Percentiles rank a stretch among this genome's conserved stretches.
These are phyloP conservation scores for Triplophysa yarkandensis DNA, from an alignment of 2,797 vertebrate genomes.

Conservation along the genomic window DNA sequence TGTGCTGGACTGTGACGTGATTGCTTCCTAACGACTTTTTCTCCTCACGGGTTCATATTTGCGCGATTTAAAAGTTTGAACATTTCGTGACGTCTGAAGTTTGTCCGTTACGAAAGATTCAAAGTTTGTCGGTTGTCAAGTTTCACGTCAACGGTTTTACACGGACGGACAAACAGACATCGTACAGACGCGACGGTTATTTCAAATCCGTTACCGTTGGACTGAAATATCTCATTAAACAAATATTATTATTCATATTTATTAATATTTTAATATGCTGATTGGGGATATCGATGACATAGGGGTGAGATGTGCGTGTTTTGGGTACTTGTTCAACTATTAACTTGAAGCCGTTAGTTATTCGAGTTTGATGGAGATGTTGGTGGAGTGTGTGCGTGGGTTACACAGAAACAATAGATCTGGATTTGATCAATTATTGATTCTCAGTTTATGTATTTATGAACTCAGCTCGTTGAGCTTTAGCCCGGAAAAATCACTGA, in stretches of 20 bases:
- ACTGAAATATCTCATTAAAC: too few relatives aligned
- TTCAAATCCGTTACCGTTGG: too few relatives aligned
- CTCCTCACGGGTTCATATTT: background rate
- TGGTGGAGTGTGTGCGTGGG: conserved; percentile 4
- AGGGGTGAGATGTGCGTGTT: too few relatives aligned
- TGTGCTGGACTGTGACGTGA: conserved; percentile 57
- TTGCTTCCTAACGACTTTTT: conserved; percentile 35
- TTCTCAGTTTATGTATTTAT: conserved; percentile 45
- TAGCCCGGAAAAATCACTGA: conserved; percentile 30
- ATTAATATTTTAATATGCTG: too few relatives aligned
- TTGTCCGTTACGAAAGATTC: too few relatives aligned
- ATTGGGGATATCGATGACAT: too few relatives aligned
- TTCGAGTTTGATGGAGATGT: background rate
- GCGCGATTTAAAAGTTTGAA: too few relatives aligned
- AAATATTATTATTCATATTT: too few relatives aligned
- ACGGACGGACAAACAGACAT: too few relatives aligned
- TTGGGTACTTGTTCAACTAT: conserved; percentile 31
- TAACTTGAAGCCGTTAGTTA: conserved; percentile 4
- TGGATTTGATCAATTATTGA: conserved; percentile 48
- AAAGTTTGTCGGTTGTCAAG: conserved; percentile 1
- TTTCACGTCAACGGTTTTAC: too few relatives aligned
- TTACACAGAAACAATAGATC: conserved; percentile 46
- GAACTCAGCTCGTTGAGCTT: conserved; percentile 34
- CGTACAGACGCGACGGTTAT: too few relatives aligned
- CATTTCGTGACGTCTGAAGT: too few relatives aligned